Conservation (phyloP, 2,888 invertebrate species). For the Herminia tarsipennalis region DNA sequence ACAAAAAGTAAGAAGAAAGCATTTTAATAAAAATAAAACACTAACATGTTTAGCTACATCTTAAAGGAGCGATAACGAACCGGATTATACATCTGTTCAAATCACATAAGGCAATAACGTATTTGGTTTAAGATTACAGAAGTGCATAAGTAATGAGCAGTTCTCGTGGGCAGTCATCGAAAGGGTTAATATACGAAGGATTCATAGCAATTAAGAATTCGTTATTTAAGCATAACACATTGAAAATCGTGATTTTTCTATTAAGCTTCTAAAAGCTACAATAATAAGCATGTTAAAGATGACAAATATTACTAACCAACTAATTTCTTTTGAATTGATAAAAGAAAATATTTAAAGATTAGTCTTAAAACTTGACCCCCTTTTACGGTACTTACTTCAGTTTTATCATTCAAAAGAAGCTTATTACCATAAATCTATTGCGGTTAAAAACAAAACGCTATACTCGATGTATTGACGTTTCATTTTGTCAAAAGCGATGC, state of each 20-base stretch:
- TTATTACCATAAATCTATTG: constrained; percentile 40
- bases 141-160: constrained; percentile 16
- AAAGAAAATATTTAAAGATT: too few species aligned
- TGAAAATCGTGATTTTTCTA: too few species aligned
- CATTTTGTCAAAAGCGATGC: constrained; percentile 58
- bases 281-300: too few species aligned
- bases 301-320: too few species aligned
- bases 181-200: constrained; percentile 14
- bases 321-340: too few species aligned
- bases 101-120: constrained; percentile 17
- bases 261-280: too few species aligned
- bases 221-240: constrained; percentile 2
- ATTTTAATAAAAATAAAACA: constrained; percentile 14
- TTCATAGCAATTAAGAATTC: background rate
- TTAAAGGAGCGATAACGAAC: constrained; percentile 31
- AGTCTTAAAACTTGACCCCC: constrained; percentile 8
- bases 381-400: constrained; percentile 23
- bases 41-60: constrained; percentile 34
- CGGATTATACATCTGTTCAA: constrained; percentile 26
- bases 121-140: constrained; percentile 29
- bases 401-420: constrained; percentile 41
- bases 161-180: constrained; percentile 11
- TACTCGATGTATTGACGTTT: constrained; percentile 61
- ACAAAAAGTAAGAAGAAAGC: constrained; percentile 1
- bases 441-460: constrained; percentile 45